Evolutionary conservation across 2,888 invertebrate species (phyloP), one percentile per base, ranked within the genome.

Genomic region (Drosophila mulleri): DNA sequence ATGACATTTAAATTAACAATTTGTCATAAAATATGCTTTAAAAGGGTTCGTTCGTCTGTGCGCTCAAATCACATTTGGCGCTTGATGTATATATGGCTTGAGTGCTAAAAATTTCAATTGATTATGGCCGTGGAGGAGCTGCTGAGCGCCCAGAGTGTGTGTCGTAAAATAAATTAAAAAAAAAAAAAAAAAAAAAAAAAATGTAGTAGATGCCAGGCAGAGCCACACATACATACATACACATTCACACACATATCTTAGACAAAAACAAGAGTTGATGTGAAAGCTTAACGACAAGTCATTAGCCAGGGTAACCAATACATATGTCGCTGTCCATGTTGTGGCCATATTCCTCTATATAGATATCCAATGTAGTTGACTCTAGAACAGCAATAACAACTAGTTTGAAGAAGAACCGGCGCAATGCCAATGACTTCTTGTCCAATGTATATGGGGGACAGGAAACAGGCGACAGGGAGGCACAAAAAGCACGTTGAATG

Each of bases 341-440:
- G 61, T 44, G 44, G 47, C 74, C 75, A 72, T 72, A 71, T 78
- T 63, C 67, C 61, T 50, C 66, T 56, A 63, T 48, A 52, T 45
- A 69, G 32, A 80, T 59, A 77, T 59, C 61, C 68, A 68, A 66
- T 72, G 64, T 66, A 63, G 67, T 77, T 78, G 66, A 66, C 63
- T 77, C 70, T 70, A 48, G 66, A 68, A 71, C 61, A 70, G 26
- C 53, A 50, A 50, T 50, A 52, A 37, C 44, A 68, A 37, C 45
- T 11, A 12, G 45, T 44, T 2, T 48, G 35, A 39, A 16, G 52
- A 57, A 18, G 50, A 59, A 65, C 70, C 48, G 67, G 62, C 60
- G 64, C 75, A 75, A 88, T 81, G 84, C 81, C 84, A 85, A 84
- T 87, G 84, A 85, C 84, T 84, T 87, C 78, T 79, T 69, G 64